Evolutionary conservation across 2,113 vertebrate species (phyloP).

Genomic region (Potamarius usumacintae): DNA sequence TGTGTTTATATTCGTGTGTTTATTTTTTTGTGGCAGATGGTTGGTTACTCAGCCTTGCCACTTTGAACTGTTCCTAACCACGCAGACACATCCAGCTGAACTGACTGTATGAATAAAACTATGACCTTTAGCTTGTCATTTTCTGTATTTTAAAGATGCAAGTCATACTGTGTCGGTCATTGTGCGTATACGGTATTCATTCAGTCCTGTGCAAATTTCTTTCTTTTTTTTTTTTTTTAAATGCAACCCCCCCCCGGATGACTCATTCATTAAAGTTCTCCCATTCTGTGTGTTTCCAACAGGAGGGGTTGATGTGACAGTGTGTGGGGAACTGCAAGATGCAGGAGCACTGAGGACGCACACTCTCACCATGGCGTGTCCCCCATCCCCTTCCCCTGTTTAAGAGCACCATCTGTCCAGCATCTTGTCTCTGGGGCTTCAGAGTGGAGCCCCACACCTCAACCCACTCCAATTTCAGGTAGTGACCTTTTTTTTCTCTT

Average conservation of each 20-base stretch:
- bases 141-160: neutral
- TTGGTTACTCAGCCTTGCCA: slow-evolving; percentile 34
- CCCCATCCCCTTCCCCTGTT: slow-evolving; percentile 37
- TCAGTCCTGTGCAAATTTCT: neutral
- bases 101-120: neutral
- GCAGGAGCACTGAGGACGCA: slow-evolving; percentile 38
- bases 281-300: slow-evolving; percentile 30
- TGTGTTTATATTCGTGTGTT: neutral
- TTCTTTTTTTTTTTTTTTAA: neutral
- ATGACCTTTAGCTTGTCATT: neutral
- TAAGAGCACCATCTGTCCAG: slow-evolving; percentile 20
- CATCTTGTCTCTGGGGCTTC: slow-evolving; percentile 28
- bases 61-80: neutral
- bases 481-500: slow-evolving; percentile 13
- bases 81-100: slow-evolving; percentile 1
- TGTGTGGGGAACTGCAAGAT: slow-evolving; percentile 39
- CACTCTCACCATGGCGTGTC: slow-evolving; percentile 42
- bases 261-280: slow-evolving; percentile 27
- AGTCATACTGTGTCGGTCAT: neutral
- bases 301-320: slow-evolving; percentile 31
- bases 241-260: neutral
- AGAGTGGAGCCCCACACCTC: slow-evolving; percentile 34
- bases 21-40: slow-evolving; percentile 11
- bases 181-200: neutral
- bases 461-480: slow-evolving; percentile 43